Evolutionary conservation across 2,797 vertebrate species (phyloP).

Genomic region (Enteromius anoplus): DNA sequence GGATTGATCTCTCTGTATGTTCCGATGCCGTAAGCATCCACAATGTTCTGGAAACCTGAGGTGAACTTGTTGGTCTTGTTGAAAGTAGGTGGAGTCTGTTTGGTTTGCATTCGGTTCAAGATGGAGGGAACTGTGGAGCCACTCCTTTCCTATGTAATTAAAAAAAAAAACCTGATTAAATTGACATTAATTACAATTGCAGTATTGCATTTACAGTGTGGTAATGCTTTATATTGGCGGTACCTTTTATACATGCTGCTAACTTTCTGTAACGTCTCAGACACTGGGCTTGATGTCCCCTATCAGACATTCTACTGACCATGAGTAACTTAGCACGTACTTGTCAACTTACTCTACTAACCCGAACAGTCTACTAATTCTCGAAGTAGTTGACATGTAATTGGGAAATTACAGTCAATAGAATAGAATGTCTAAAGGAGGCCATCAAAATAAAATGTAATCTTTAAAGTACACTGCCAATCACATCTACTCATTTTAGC

Average conservation of each 20-base stretch:
- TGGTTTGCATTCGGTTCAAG: constrained; percentile 97
- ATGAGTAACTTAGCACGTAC: neutral
- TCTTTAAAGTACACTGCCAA: neutral
- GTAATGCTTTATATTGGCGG: neutral
- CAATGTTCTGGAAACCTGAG: constrained; percentile 95
- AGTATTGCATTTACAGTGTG: neutral
- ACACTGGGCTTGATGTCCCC: neutral
- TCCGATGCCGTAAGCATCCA: constrained; percentile 96
- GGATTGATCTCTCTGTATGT: constrained; percentile 97
- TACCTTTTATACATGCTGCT: neutral
- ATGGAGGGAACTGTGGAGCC: constrained; percentile 98
- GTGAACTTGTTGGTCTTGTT: constrained; percentile 99
- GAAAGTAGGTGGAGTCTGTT: constrained; percentile 95
- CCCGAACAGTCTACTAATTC: neutral
- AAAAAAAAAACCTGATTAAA: constrained; percentile 31
- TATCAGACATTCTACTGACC: neutral
- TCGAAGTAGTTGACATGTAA: neutral
- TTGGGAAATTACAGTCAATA: neutral
- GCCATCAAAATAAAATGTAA: neutral
- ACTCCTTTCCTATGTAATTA: constrained; percentile 85
- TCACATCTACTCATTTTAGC: neutral
- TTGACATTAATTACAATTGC: neutral
- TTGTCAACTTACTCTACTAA: neutral
- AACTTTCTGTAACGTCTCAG: too few species aligned
- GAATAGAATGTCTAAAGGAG: neutral